Evolutionary conservation across 2,888 invertebrate species (phyloP), one percentile per base, ranked within the genome.

Genomic region (Synergus itoensis): DNA sequence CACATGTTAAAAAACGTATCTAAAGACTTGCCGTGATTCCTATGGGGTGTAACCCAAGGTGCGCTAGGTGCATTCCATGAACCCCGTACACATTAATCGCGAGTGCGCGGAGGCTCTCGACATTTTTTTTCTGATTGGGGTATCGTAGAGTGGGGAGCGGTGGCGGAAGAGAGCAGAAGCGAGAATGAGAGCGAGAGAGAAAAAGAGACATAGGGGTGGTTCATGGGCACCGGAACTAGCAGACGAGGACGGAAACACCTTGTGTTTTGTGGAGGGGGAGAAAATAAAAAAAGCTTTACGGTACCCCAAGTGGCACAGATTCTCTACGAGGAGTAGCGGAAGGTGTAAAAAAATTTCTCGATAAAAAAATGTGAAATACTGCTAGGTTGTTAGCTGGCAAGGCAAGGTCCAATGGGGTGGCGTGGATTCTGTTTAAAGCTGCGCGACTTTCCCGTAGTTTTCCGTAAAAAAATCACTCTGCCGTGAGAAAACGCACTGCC

Each of bases 241-340:
- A 77, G 81, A 75, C 83, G 76, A 78, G 77, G 81, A 75, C 82
- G 82, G 83, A 84, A 82, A 76, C 82, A 84, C 81, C 84, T 83
- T 82, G 82, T 81, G 81, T 80, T 79, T 73, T 77, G 81, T 80
- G 80, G 82, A 79, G 77, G 65, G 40, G 79, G 73, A 81, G 83
- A 83, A 84, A 28, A n/a, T n/a, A n/a, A 86, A 87, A 84, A 84
- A 81, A 81, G 83, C 85, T 89, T 90, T 91, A 91, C 92, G 92
- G 92, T 92, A 91, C 88, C 86, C 89, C 86, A 87, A 90, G 88
- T 91, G 90, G 91, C 91, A 91, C 90, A 88, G 91, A 91, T 91
- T 91, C 89, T 88, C 85, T 82, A 84, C 84, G 86, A 87, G 87
- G 88, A 87, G 77, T 45, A 65, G 69, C 79, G 75, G 64, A 78